phyloP scores from a whole-genome alignment of 2,888 invertebrate genomes.

The Lepidochrysops patricia region DNA sequence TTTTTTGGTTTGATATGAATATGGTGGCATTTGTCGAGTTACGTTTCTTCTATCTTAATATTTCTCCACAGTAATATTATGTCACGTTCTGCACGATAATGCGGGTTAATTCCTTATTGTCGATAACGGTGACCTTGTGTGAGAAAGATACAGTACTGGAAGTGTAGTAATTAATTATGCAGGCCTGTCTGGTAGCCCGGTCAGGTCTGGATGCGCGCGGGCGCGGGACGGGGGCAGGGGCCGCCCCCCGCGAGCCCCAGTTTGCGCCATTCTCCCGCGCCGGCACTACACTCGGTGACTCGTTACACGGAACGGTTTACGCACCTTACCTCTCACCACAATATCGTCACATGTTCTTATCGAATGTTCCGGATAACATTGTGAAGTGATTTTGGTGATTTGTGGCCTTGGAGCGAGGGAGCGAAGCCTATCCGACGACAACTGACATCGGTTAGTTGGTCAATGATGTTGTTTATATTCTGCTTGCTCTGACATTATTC shows the following conservation, averaged over 20 bases:
- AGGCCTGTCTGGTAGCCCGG: constrained; percentile 59
- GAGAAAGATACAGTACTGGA: constrained; percentile 47
- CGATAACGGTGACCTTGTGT: constrained; percentile 61
- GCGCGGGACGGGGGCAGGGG: constrained; percentile 24
- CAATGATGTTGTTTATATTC: constrained; percentile 35
- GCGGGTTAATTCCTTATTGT: constrained; percentile 20
- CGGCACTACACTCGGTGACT: constrained; percentile 60
- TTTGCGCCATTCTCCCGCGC: constrained; percentile 68
- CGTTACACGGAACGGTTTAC: constrained; percentile 57
- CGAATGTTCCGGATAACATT: constrained; percentile 53
- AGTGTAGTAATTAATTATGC: constrained; percentile 67
- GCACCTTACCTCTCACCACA: constrained; percentile 68
- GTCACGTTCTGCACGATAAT: constrained; percentile 4
- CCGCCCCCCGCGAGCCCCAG: constrained; percentile 52
- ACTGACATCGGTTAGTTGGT: constrained; percentile 40
- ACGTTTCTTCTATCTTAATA: too few species aligned
- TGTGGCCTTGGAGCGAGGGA: constrained; percentile 50
- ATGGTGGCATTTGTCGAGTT: too few species aligned
- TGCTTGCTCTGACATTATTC: background rate
- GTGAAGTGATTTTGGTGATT: constrained; percentile 69
- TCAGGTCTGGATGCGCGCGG: constrained; percentile 29
- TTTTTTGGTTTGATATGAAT: too few species aligned
- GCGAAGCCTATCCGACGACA: constrained; percentile 53
- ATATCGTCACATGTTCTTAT: constrained; percentile 52
- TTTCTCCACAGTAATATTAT: background rate